Base-by-base conservation (phyloP, 2,797 vertebrate genomes). In the Falco biarmicus region DNA sequence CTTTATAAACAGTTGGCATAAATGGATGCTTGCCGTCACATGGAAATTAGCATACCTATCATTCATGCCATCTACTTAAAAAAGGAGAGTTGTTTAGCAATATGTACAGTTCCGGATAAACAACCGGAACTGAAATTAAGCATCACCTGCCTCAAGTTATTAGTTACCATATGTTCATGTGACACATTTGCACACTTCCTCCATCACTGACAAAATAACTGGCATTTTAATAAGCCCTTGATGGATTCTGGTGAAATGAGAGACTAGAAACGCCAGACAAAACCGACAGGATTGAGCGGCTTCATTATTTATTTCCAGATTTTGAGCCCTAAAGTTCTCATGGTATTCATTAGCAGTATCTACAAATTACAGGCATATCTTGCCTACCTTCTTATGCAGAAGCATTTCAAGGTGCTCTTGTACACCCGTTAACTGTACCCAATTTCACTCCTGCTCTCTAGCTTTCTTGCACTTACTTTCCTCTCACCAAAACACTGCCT, bases 121-220 rank as follows among this genome's bases (percentile, higher is more conserved):
- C n/a, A 95, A 95, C 31, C 75, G 48, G 73, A 94, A 94, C 41
- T 45, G 47, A 86, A 95, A 88, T 75, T 45, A 93, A 53, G 50
- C 37, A 85, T 63, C 71, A 85, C n/a, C 31, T 77, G 60, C 64
- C 57, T 77, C 24, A 21, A 74, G 68, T 75, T 89, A 53, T 26
- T 79, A 76, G 54, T n/a, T 91, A 77, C 28, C 70, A 80, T n/a
- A 43, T 0, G 0, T 63, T 70, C 75, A 45, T 47, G 53, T 19
- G 56, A 41, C 34, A 14, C 76, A 87, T 77, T 66, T 80, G 71
- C 57, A 91, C 48, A 18, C 51, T 60, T 73, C 48, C 66, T 87
- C 64, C 29, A 47, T 43, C 84, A 70, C 20, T 75, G 69, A 88
- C 43, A 70, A 20, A 64, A 5, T 41, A 89, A 89, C 13, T 78